A percentile compares a stretch with the other conserved stretches of the same genome.
Conservation (phyloP, 2,797 vertebrate genomes). For the Takifugu rubripes region DNA sequence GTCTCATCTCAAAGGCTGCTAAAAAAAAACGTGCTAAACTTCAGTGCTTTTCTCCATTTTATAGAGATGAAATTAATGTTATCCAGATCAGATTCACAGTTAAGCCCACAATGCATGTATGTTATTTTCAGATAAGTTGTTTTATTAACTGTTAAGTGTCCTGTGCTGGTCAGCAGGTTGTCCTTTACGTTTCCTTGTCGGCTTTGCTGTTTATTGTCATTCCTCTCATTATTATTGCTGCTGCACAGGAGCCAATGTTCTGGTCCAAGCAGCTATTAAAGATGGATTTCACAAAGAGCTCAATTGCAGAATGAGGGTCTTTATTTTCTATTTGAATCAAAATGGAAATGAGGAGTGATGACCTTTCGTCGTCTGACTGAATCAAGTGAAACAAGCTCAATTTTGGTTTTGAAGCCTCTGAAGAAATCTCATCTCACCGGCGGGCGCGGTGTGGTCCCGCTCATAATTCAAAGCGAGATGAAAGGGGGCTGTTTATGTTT, state of each 20-base stretch:
- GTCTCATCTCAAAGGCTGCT: no score
- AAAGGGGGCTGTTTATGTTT: constrained; percentile 61
- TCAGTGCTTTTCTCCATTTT: no score
- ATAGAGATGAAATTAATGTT: no score
- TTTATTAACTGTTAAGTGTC: no score
- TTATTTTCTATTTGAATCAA: constrained; percentile 53
- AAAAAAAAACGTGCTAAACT: no score
- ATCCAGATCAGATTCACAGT: no score
- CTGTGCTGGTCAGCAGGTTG: no score
- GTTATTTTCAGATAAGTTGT: no score
- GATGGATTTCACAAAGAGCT: constrained; percentile 43
- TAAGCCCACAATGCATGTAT: no score
- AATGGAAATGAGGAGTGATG: constrained; percentile 68
- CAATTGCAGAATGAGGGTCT: constrained; percentile 33
- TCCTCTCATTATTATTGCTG: constrained; percentile 17
- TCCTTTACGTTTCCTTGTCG: no score
- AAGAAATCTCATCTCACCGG: constrained; percentile 58
- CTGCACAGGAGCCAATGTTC: constrained; percentile 23
- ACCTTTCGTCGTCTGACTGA: constrained; percentile 45
- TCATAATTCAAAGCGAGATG: constrained; percentile 50
- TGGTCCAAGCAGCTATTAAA: constrained; percentile 46
- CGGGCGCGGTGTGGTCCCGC: constrained; percentile 31
- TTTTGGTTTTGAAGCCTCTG: constrained; percentile 42
- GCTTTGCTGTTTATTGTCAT: no score
- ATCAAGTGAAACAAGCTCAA: constrained; percentile 53